Percentiles rank a stretch among this genome's conserved stretches.
phyloP scores from a whole-genome alignment of 2,113 vertebrate species.

The Sinocyclocheilus anophthalmus region DNA sequence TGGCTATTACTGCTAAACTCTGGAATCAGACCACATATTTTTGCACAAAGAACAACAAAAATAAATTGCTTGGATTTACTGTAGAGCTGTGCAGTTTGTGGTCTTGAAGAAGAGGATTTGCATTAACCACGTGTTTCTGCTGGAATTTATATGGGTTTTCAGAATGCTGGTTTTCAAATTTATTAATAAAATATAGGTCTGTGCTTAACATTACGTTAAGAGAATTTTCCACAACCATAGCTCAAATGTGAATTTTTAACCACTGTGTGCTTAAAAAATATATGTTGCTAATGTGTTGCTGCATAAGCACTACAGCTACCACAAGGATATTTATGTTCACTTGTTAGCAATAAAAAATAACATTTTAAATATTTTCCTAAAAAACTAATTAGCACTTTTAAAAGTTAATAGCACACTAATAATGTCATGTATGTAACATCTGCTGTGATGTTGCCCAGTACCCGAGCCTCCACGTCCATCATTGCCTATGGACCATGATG shows the following conservation, averaged over 20 bases:
- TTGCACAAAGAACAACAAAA: conserved; percentile 4
- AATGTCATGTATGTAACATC: neutral
- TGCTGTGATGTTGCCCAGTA: conserved; percentile 21
- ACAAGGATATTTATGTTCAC: neutral
- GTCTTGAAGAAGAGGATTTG: neutral
- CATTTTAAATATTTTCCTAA: neutral
- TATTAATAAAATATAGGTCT: neutral
- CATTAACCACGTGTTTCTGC: neutral
- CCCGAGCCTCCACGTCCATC: conserved; percentile 31
- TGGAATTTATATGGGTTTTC: neutral
- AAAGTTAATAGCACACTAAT: no score
- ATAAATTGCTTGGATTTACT: neutral
- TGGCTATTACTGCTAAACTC: conserved; percentile 4
- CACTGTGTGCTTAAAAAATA: neutral
- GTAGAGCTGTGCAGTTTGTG: neutral
- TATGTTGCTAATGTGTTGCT: neutral
- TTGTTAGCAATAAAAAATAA: neutral
- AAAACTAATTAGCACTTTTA: no score
- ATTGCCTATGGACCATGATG: conserved; percentile 88
- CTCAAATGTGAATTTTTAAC: neutral
- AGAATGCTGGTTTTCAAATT: neutral
- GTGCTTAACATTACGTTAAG: neutral
- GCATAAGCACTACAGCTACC: neutral
- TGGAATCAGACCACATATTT: conserved; percentile 8
- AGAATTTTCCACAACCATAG: neutral